Base-by-base conservation (phyloP, 2,113 vertebrate species). In the Falcunculus frontatus region DNA sequence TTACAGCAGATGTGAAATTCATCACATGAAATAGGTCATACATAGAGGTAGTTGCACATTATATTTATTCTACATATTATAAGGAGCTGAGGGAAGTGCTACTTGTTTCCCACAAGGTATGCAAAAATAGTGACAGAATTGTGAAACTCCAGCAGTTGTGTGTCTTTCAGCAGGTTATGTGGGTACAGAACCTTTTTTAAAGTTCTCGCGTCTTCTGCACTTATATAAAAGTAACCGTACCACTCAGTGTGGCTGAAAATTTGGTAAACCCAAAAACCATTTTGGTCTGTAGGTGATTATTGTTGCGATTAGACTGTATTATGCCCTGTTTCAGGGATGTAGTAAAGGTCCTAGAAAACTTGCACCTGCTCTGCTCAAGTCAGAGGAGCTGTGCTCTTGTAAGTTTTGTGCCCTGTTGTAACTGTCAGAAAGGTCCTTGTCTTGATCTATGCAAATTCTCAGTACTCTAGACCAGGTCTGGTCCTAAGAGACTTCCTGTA, bases 161-260 rank as follows among this genome's bases (percentile, higher is more conserved):
- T 50, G 23, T 68, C 59, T 76, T 75, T 65, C 30, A 87, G 52
- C 21, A 41, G 49, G 16, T 69, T 39, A 5, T 1, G 2, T 62
- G 47, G 8, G 7, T 77, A 39, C 26, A 69, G 16, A 76, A 72
- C 18, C 27, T 6, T 30, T 50, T 46, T 30, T 22, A 37, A 53
- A 7, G 25, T 75, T 79, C 22, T 85, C 0, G 1, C 0, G 0
- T 56, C 44, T 55, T 70, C 26, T 75, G 26, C 23, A 20, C 30
- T 73, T 84, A 1, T 0, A 7, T 67, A 11, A 13, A 67, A 75
- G 29, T 62, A 81, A 57, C 16, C 0, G 1, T 63, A 13, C 19
- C 63, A 47, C 33, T 77, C 20, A 30, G 23, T 9, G 30, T n/a
- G 44, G 26, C 57, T 80, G 68, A 64, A 25, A 73, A 41, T 16